phyloP scores from a whole-genome alignment of 2,113 vertebrate genomes.

The Nothoprocta perdicaria region DNA sequence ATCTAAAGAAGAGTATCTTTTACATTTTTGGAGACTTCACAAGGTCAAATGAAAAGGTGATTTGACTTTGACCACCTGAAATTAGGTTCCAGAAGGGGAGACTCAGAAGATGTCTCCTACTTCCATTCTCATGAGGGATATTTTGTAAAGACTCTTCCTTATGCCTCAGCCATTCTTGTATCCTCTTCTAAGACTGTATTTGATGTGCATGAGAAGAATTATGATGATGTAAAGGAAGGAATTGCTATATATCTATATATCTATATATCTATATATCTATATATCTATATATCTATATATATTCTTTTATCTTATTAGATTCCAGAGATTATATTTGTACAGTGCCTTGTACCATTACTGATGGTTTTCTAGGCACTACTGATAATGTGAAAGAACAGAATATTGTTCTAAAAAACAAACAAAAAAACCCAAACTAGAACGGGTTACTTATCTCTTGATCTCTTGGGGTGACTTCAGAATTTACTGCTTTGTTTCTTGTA shows the following conservation, averaged over 20 bases:
- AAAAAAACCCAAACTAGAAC: not conserved
- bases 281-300: not conserved
- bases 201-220: not conserved
- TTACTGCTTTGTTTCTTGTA: not conserved
- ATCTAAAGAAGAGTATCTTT: not conserved
- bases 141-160: not conserved
- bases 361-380: rapidly evolving
- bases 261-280: not conserved
- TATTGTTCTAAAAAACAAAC: not conserved
- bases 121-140: not conserved
- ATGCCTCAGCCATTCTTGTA: not conserved
- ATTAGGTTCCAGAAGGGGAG: not conserved
- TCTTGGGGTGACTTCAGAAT: not conserved
- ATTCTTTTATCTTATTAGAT: not conserved
- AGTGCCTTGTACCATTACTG: not conserved
- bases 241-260: not conserved
- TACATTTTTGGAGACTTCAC: not conserved
- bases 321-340: not conserved
- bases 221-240: not conserved
- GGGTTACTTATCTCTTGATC: not conserved
- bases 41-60: not conserved
- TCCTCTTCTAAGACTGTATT: not conserved
- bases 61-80: not conserved
- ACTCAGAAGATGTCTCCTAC: not conserved
- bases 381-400: not conserved